Evolutionary conservation across 2,797 vertebrate genomes (phyloP), one percentile per base, ranked within the genome.

Genomic region (Pangasius krempfi): DNA sequence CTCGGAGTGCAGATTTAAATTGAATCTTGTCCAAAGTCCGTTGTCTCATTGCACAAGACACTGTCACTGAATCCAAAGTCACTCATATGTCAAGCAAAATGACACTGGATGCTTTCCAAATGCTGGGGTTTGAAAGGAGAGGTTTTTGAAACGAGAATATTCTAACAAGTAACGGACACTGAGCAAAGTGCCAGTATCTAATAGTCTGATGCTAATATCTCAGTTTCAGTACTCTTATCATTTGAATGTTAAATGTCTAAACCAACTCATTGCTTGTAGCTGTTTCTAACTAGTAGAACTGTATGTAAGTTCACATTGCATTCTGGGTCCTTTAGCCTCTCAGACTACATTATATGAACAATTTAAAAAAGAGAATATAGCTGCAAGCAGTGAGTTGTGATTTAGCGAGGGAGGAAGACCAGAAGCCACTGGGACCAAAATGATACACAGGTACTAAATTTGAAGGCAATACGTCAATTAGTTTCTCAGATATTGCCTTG

Each of bases 11-110:
- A 8, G 68, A 87, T 92, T 82, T 80, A 93, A 94, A 95, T 95
- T 75, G 88, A 94, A 96, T 96, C 94, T 94, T 90, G 92, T 95
- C 94, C 93, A 91, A 91, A 90, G 90, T 90, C 90, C 87, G 87
- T 90, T 0, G 66, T 91, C 89, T 94, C 94, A 95, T 95, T 95
- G 93, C 91, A 91, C 90, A 87, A 87, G 95, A 94, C 94, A 92
- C 91, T 76, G 91, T 93, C 92, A 93, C 89, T 73, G 90, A 90
- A 64, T 78, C 93, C 90, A 91, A 73, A 87, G 89, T 91, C 90
- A 90, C 90, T 91, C 90, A 90, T 60, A 89, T 85, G 89, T 93
- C 93, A 91, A 64, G 85, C 87, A 88, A 89, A 83, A 14, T 33
- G 87, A 90, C 90, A 88, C 90, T 92, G 82, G n/a, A 68, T 68